Evolutionary conservation across 2,113 vertebrate species (phyloP), one percentile per base, ranked within the genome.

Genomic region (Vicugna pacos): DNA sequence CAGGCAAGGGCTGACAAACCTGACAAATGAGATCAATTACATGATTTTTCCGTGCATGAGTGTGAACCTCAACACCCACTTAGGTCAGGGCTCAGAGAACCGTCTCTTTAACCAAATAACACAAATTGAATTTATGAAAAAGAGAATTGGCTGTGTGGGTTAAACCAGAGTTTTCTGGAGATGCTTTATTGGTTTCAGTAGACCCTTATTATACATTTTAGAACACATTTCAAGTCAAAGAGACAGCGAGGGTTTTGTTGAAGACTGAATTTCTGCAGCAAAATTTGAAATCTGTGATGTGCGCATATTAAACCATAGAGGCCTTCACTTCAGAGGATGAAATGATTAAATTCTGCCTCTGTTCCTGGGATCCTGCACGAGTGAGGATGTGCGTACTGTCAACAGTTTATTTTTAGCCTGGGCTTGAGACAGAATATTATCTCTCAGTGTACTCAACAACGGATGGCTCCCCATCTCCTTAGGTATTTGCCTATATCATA

Each of bases 251-350:
- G 76, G 42, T 96, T 95, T 89, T 91, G 72, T 72, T 81, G 46
- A 85, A 95, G 93, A 86, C 67, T 91, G 94, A 89, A 92, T 96
- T 93, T 93, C 56, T 91, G 30, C 48, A 89, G 82, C 52, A 92
- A 86, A 83, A 89, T 94, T 94, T 97, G 82, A 91, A 97, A 96
- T 91, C 93, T 95, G 86, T 89, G 95, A 94, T 96, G 91, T 96
- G 85, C 93, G 82, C 97, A 93, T 96, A 96, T 96, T 96, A 97
- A 97, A 91, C 82, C n/a, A 83, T n/a, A 82, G 81, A 91, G 64
- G 48, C 75, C 89, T 96, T 96, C 85, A 83, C 56, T 76, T 89
- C 82, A 58, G 85, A 94, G 89, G 32, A 83, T 93, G 62, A 62
- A 64, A 76, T 96, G 89, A 96, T 96, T 94, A 95, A 79, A 96